A percentile compares a stretch with the other conserved stretches of the same genome.
These are phyloP conservation scores for Tricholaema leucomelas DNA, from an alignment of 2,113 vertebrate species.

Conservation along the genomic window DNA sequence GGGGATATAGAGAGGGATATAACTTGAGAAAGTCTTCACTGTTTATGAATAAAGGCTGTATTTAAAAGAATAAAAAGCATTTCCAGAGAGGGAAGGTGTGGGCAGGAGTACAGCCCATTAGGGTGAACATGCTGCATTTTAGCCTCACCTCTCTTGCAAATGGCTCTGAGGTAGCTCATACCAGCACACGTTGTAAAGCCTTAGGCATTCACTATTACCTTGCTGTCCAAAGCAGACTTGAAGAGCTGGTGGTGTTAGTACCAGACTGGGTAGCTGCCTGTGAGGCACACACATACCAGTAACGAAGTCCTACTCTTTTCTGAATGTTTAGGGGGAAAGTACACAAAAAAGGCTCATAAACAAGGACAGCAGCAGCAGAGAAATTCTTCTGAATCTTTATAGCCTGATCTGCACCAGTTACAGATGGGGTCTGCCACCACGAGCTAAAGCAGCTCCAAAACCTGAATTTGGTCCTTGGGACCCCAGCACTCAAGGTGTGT, in stretches of 20 bases:
- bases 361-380: neutral
- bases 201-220: neutral
- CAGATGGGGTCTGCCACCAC: too few relatives aligned
- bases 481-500: neutral
- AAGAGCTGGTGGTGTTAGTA: neutral
- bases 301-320: neutral
- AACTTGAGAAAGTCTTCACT: neutral
- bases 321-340: neutral
- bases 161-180: neutral
- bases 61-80: neutral
- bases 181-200: neutral
- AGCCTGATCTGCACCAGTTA: neutral
- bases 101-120: neutral
- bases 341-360: neutral
- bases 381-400: neutral
- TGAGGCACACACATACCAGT: rapidly evolving
- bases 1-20: neutral
- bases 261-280: neutral
- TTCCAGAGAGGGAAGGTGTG: neutral
- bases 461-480: neutral
- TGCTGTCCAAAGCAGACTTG: neutral
- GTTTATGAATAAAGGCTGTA: slow-evolving; percentile 5
- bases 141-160: too few relatives aligned
- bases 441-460: neutral
- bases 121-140: neutral